A percentile compares a stretch with the other conserved stretches of the same genome.
phyloP scores from a whole-genome alignment of 2,888 invertebrate genomes.

The Cheilosia pagana region DNA sequence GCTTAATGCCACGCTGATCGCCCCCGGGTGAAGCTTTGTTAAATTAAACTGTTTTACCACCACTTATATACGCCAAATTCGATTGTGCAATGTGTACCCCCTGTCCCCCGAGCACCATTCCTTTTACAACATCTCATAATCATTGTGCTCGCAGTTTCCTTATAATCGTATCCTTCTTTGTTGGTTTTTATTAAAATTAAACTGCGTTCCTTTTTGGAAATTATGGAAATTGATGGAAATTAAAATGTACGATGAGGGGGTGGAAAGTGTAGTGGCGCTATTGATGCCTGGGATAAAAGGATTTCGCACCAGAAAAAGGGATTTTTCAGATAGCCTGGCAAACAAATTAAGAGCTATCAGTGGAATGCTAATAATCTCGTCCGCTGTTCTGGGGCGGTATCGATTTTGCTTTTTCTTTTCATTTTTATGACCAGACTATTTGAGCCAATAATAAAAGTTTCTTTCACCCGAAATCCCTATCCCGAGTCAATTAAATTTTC shows the following conservation, averaged over 20 bases:
- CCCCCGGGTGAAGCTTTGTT: conserved; percentile 43
- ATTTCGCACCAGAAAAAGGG: conserved; percentile 34
- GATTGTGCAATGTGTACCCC: conserved; percentile 43
- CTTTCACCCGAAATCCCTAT: conserved; percentile 27
- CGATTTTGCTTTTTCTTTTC: conserved; percentile 22
- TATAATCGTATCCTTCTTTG: conserved; percentile 43
- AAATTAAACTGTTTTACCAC: conserved; percentile 58
- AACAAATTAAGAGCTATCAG: conserved; percentile 50
- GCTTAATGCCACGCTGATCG: conserved; percentile 43
- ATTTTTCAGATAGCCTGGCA: conserved; percentile 35
- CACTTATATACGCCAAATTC: conserved; percentile 52
- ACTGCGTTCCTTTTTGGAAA: conserved; percentile 45
- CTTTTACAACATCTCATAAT: conserved; percentile 25
- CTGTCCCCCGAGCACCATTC: not conserved
- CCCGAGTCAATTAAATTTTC: conserved; percentile 55
- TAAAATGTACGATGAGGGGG: conserved; percentile 40
- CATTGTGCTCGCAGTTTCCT: conserved; percentile 27
- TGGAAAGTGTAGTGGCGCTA: conserved; percentile 12
- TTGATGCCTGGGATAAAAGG: conserved; percentile 43
- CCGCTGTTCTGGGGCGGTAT: not conserved
- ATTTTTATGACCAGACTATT: conserved; percentile 32
- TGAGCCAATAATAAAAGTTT: conserved; percentile 20
- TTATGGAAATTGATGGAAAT: conserved; percentile 65
- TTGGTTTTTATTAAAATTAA: conserved; percentile 54
- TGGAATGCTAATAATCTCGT: conserved; percentile 46